These are phyloP conservation scores for Illadopsis cleaveri DNA, from an alignment of 2,113 vertebrate genomes.

Conservation along the genomic window DNA sequence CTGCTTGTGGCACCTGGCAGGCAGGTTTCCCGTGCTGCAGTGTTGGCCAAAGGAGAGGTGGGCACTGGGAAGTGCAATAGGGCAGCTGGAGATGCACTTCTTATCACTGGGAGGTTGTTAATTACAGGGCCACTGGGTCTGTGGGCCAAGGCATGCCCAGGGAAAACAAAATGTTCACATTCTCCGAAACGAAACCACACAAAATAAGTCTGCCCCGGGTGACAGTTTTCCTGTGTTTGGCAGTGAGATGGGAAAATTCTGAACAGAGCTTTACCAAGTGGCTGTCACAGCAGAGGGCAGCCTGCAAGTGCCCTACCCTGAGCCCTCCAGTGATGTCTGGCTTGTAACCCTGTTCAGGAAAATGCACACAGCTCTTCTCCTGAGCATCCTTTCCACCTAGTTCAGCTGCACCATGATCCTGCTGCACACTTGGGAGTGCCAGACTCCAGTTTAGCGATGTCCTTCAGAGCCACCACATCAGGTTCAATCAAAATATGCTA, in stretches of 20 bases:
- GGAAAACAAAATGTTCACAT: background rate
- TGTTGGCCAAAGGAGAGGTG: background rate
- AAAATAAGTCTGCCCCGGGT: background rate
- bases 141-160: background rate
- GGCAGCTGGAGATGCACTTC: background rate
- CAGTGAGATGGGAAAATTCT: background rate
- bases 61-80: background rate
- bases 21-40: background rate
- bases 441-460: background rate
- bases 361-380: background rate
- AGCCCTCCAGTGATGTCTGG: background rate
- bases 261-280: background rate
- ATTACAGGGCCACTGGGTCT: background rate
- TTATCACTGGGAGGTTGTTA: background rate
- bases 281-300: background rate
- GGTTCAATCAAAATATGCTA: rapidly evolving
- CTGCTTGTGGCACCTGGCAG: background rate
- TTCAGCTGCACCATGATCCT: background rate
- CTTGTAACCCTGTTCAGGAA: background rate
- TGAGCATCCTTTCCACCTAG: background rate
- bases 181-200: background rate
- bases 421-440: background rate
- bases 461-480: background rate
- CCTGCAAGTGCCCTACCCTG: background rate
- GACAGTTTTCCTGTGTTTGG: background rate